These are phyloP conservation scores for Triplophysa bombifrons DNA, from an alignment of 2,797 vertebrate species.

Conservation along the genomic window DNA sequence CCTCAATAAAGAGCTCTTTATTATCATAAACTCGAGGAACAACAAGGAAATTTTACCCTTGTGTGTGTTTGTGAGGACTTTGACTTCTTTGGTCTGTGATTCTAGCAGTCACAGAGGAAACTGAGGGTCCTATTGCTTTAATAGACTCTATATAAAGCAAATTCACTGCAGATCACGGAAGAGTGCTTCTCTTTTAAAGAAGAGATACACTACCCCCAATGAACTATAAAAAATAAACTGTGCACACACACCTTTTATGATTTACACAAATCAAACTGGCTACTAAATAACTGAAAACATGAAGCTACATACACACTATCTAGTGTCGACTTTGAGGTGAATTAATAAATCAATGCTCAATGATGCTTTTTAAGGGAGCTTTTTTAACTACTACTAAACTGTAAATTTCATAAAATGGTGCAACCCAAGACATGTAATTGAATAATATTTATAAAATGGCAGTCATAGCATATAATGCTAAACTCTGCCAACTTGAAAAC, in stretches of 20 bases:
- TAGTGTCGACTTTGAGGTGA: background rate
- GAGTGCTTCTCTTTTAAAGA: constrained; percentile 35
- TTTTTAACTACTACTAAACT: background rate
- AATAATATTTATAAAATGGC: too few species aligned
- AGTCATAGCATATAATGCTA: too few species aligned
- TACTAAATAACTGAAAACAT: constrained; percentile 50
- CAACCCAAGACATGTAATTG: background rate
- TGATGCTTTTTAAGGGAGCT: background rate
- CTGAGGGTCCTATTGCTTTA: constrained; percentile 41
- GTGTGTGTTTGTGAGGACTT: constrained; percentile 21
- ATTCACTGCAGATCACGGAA: constrained; percentile 44
- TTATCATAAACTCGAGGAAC: constrained; percentile 33
- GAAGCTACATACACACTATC: constrained; percentile 15
- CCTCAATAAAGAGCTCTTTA: constrained; percentile 39
- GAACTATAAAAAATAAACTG: background rate
- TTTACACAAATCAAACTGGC: constrained; percentile 60
- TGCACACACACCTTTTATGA: constrained; percentile 57
- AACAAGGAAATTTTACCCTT: constrained; percentile 21
- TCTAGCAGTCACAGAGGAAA: constrained; percentile 21
- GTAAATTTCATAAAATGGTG: background rate
- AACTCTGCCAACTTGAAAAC: too few species aligned
- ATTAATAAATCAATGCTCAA: background rate
- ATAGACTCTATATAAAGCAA: constrained; percentile 48
- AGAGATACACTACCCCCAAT: constrained; percentile 32
- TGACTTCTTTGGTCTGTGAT: constrained; percentile 16